A percentile compares a stretch with the other conserved stretches of the same genome.
These are phyloP conservation scores for Babyrousa celebensis DNA, from an alignment of 2,797 vertebrate species.

Conservation along the genomic window DNA sequence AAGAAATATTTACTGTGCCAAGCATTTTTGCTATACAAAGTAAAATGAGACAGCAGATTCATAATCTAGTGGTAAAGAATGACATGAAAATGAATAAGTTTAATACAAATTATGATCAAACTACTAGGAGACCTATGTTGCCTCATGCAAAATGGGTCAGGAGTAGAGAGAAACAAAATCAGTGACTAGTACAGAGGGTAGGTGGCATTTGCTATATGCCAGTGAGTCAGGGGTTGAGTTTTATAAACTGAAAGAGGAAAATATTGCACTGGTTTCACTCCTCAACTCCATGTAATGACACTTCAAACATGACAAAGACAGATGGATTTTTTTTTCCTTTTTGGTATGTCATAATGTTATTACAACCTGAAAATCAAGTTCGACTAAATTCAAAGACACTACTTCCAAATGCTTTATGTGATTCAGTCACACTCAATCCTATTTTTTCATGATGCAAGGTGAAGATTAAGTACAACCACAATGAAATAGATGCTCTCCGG, in stretches of 20 bases:
- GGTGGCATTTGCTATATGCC: background rate
- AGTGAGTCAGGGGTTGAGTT: slow-evolving; percentile 29
- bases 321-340: background rate
- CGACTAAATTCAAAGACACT: slow-evolving; percentile 58
- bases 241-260: slow-evolving; percentile 19
- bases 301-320: background rate
- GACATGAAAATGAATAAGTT: slow-evolving; percentile 65
- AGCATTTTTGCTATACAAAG: slow-evolving; percentile 71
- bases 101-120: slow-evolving; percentile 63
- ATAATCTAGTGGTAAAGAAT: slow-evolving; percentile 51
- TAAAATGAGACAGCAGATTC: slow-evolving; percentile 73
- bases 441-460: background rate
- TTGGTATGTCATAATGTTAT: background rate
- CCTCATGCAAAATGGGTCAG: background rate
- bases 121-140: background rate
- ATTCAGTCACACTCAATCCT: slow-evolving; percentile 42
- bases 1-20: slow-evolving; percentile 78
- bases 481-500: background rate
- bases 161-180: background rate
- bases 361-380: slow-evolving; percentile 49
- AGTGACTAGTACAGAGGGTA: background rate
- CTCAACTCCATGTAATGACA: background rate
- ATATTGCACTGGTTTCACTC: slow-evolving; percentile 9
- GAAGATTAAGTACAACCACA: background rate
- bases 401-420: background rate